phyloP scores from a whole-genome alignment of 2,113 vertebrate genomes.

The Psilopsiagon aurifrons region DNA sequence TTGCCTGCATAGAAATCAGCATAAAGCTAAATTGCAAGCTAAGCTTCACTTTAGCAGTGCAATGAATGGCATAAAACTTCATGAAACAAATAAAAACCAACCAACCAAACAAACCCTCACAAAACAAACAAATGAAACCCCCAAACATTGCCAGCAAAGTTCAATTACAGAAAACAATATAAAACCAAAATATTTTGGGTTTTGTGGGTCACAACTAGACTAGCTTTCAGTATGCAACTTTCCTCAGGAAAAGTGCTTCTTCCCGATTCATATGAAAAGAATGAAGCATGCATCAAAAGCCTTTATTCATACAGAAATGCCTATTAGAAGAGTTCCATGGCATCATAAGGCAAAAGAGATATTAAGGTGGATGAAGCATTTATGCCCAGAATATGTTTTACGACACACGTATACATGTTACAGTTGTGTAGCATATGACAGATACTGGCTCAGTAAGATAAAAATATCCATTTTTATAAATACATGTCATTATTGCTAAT shows the following conservation, averaged over 20 bases:
- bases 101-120: background rate
- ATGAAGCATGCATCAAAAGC: constrained; percentile 74
- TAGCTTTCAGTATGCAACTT: constrained; percentile 62
- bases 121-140: background rate
- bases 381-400: constrained; percentile 69
- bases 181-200: background rate
- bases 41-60: constrained; percentile 75
- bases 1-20: constrained; percentile 73
- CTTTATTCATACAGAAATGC: constrained; percentile 74
- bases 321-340: constrained; percentile 66
- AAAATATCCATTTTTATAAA: constrained; percentile 58
- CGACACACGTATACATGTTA: background rate
- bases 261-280: constrained; percentile 71
- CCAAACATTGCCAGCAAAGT: constrained; percentile 65
- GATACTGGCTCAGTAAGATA: constrained; percentile 74
- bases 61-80: constrained; percentile 80
- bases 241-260: constrained; percentile 66
- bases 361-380: constrained; percentile 34
- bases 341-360: constrained; percentile 74
- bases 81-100: constrained; percentile 52
- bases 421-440: constrained; percentile 60
- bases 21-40: constrained; percentile 71
- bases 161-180: constrained; percentile 12
- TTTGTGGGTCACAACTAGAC: constrained; percentile 86
- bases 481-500: constrained; percentile 78